Evolutionary conservation across 2,888 invertebrate species (phyloP).

Genomic region (Odontothrips loti): DNA sequence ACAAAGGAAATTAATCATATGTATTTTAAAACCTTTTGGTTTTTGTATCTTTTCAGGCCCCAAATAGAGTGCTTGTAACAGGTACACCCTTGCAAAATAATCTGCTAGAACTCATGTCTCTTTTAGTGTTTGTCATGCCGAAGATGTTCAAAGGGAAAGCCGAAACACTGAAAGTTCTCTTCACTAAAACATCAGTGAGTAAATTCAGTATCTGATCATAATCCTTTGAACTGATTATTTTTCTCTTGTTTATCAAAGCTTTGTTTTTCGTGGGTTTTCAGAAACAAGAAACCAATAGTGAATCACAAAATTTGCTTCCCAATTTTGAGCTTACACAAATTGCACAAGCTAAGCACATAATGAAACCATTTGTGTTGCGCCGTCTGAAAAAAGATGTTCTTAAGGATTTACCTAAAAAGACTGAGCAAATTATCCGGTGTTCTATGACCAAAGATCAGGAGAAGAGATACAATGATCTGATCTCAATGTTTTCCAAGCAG

Average conservation of each 20-base stretch:
- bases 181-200: constrained; percentile 69
- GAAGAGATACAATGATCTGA: constrained; percentile 69
- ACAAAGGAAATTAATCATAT: too few relatives aligned
- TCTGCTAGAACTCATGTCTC: constrained; percentile 88
- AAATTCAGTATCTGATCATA: constrained; percentile 44
- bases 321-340: constrained; percentile 88
- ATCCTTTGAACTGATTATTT: constrained; percentile 20
- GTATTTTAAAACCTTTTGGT: constrained; percentile 11
- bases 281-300: constrained; percentile 52
- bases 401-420: constrained; percentile 78
- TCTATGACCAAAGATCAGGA: constrained; percentile 69
- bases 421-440: constrained; percentile 62
- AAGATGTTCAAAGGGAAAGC: constrained; percentile 85
- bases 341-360: constrained; percentile 87
- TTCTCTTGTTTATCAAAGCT: constrained; percentile 17
- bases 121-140: constrained; percentile 94
- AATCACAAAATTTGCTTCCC: constrained; percentile 53
- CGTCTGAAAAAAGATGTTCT: constrained; percentile 83
- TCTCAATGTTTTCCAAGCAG: constrained; percentile 56
- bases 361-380: constrained; percentile 91
- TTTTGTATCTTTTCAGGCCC: constrained; percentile 55
- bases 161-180: constrained; percentile 80
- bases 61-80: constrained; percentile 80
- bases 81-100: constrained; percentile 97
- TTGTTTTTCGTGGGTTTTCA: constrained; percentile 38